Evolutionary conservation across 2,888 invertebrate genomes (phyloP).

Genomic region (Ashinkailepas kermadecensis): DNA sequence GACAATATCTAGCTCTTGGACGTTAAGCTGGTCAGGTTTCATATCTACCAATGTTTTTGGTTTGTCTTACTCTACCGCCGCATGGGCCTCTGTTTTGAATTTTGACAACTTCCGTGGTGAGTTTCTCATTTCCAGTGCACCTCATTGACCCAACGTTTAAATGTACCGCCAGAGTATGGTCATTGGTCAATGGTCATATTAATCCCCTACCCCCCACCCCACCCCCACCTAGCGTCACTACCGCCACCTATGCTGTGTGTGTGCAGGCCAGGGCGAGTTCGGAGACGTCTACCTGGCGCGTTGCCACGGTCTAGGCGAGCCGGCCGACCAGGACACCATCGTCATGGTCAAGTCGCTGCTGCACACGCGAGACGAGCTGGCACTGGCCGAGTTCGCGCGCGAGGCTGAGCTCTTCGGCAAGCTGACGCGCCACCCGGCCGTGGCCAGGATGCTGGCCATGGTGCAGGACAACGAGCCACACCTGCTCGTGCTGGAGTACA

Average conservation of each 20-base stretch:
- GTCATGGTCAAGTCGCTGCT: conserved; percentile 60
- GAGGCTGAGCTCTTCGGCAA: conserved; percentile 80
- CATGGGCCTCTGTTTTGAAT: too few relatives aligned
- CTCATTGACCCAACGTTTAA: too few relatives aligned
- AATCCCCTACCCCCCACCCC: too few relatives aligned
- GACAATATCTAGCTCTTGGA: too few relatives aligned
- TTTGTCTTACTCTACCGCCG: too few relatives aligned
- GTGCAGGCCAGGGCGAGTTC: conserved; percentile 75
- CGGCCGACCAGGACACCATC: conserved; percentile 39
- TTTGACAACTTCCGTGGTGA: too few relatives aligned
- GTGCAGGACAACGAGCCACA: conserved; percentile 68
- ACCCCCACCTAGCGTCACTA: conserved; percentile 24
- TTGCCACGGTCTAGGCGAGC: conserved; percentile 38
- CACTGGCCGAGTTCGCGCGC: conserved; percentile 73
- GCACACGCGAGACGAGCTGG: conserved; percentile 49
- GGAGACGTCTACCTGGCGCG: conserved; percentile 81
- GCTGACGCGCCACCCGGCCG: conserved; percentile 65
- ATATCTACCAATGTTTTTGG: too few relatives aligned
- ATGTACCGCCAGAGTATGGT: too few relatives aligned
- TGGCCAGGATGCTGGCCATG: conserved; percentile 68
- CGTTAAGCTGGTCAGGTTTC: too few relatives aligned
- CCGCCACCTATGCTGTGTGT: neutral
- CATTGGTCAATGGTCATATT: too few relatives aligned
- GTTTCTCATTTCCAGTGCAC: too few relatives aligned
- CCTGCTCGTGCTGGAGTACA: conserved; percentile 80